Conservation (phyloP, 2,888 invertebrate genomes). For the Yponomeuta cagnagella region DNA sequence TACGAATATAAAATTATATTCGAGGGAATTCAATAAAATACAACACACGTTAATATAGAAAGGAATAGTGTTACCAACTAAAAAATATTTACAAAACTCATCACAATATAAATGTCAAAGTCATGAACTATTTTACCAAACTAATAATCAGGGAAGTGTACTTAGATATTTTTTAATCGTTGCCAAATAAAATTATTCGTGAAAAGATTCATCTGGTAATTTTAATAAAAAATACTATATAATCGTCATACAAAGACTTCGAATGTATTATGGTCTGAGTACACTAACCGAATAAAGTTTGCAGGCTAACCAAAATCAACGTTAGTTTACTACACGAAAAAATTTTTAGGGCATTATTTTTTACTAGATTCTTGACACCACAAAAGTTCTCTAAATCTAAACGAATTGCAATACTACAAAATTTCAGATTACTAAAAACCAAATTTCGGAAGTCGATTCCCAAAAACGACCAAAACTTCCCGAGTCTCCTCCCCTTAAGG, state of each 20-base stretch:
- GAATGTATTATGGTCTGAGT: too few relatives aligned
- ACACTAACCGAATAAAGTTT: too few relatives aligned
- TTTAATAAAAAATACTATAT: neutral
- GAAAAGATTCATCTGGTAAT: neutral
- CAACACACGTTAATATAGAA: conserved; percentile 20
- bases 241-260: too few relatives aligned
- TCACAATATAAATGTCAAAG: conserved; percentile 12
- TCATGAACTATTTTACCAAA: neutral
- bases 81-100: conserved; percentile 8
- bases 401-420: too few relatives aligned
- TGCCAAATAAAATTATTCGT: neutral
- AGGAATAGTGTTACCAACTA: conserved; percentile 16
- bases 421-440: neutral
- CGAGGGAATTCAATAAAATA: conserved; percentile 15
- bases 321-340: too few relatives aligned
- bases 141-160: neutral
- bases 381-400: too few relatives aligned
- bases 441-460: neutral
- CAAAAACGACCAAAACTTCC: neutral
- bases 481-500: conserved; percentile 27
- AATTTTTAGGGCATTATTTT: too few relatives aligned
- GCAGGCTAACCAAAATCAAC: too few relatives aligned
- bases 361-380: too few relatives aligned
- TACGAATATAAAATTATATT: conserved; percentile 9
- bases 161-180: neutral